phyloP scores from a whole-genome alignment of 2,113 vertebrate species.

The Corythornis cristatus region DNA sequence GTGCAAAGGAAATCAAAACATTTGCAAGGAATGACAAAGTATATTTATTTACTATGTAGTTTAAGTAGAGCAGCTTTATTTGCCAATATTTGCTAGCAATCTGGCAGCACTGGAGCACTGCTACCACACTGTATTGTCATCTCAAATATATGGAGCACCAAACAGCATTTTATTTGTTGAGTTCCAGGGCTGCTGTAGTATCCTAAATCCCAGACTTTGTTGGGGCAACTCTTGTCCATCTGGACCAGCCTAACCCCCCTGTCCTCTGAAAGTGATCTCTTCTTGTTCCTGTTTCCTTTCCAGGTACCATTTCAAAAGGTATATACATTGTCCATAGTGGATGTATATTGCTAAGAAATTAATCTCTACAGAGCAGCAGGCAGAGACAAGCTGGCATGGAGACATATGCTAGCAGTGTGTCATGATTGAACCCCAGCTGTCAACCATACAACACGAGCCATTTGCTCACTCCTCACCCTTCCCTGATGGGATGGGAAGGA shows the following conservation, averaged over 20 bases:
- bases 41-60: background rate
- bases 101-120: accelerated
- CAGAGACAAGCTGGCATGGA: background rate
- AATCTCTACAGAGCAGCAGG: background rate
- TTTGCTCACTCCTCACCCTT: too few species aligned
- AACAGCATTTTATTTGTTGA: background rate
- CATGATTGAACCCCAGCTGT: background rate
- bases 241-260: background rate
- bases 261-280: background rate
- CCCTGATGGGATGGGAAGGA: background rate
- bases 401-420: background rate
- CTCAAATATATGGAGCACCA: background rate
- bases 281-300: background rate
- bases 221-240: background rate
- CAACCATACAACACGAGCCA: background rate
- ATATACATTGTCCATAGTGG: background rate
- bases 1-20: background rate
- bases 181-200: background rate
- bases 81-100: background rate
- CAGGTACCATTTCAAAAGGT: background rate
- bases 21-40: background rate
- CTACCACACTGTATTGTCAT: background rate
- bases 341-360: background rate
- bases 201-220: background rate
- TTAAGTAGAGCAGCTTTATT: background rate